Base-by-base conservation (phyloP, 1,140 invertebrate genomes). In the Globodera rostochiensis region DNA sequence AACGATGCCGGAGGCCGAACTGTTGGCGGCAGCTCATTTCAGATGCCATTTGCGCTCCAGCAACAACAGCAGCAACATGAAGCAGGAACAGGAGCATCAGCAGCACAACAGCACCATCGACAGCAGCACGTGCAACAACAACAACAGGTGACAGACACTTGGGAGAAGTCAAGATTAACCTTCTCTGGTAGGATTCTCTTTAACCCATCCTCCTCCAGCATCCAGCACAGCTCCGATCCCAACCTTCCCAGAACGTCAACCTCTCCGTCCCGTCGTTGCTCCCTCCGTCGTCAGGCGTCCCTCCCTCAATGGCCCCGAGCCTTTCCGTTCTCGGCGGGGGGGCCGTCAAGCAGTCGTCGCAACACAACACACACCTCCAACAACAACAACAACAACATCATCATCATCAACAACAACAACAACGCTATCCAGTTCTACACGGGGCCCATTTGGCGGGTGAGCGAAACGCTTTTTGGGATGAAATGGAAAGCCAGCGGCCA, bases 371-470 rank as follows among this genome's bases (percentile, higher is more conserved):
- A 15, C 57, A 53, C 11, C 7, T 19, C 6, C 69, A 36, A 6
- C 69, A 60, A 21, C 69, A 71, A 19, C 69, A 71, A 36, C 69
- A 5, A 4, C 69, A 25, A n/a, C n/a, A n/a, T n/a, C n/a, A n/a
- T n/a, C n/a, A n/a, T n/a, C n/a, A 25, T 25, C 25, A 6, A 36
- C 69, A 36, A 0, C 69, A 60, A 21, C 69, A 71, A 19, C 69
- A 71, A 36, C 69, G 69, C 6, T 71, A 71, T 19, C 69, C 69
- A 19, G 69, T 47, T 6, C 69, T 71, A 21, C 19, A 71, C 69
- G 46, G 69, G 5, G 69, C 69, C 69, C 19, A 71, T 47, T 71
- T 71, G 69, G 69, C 69, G 9, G 69, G 69, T 47, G 69, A 71
- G 9, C 19, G 15, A 47, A 25, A 47, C 6, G 11, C 8, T 21